Evolutionary conservation across 1,140 invertebrate genomes (phyloP), one percentile per base, ranked within the genome.

Genomic region (Pachypsylla venusta): DNA sequence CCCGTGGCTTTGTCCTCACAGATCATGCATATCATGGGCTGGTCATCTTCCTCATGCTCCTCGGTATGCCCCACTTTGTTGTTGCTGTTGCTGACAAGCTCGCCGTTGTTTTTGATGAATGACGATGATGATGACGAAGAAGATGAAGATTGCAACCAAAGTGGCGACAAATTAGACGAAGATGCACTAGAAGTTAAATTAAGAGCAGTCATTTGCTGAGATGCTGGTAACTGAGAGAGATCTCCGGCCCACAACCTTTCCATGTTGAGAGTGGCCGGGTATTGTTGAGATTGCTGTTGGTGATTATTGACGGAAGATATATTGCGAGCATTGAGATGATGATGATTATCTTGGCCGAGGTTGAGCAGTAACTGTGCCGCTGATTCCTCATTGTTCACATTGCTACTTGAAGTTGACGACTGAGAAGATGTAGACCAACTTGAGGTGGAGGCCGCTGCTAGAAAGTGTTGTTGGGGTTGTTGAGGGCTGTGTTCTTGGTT

Each of bases 1-100:
- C 93, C 93, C 1, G 93, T 95, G 22, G 93, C 92, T 67, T 91
- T 93, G 71, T 97, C 93, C 71, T 95, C 91, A 73, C 93, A 97
- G 62, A 97, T 96, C 89, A 95, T 95, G 71, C 93, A 97, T 58
- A 96, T 92, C 83, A 95, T 89, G 2, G 89, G 90, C 73, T 91
- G 89, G 60, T 93, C 90, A 61, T 91, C 88, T 60, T 93, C 89
- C 61, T 91, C 87, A 56, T 80, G 78, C 48, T 81, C 77, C 54
- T 79, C 80, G 77, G 0, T 78, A 73, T 12, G n/a, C 7, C 4
- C 42, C n/a, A n/a, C n/a, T n/a, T n/a, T n/a, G n/a, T n/a, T n/a
- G 7, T 79, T 61, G 24, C 60, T 60, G 76, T 4, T 77, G 74
- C 25, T 22, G 3, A n/a, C 42, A 25, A 69, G 64, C 54, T 69